These are phyloP conservation scores for Aporophyla lueneburgensis DNA, from an alignment of 2,888 invertebrate genomes.

Conservation along the genomic window DNA sequence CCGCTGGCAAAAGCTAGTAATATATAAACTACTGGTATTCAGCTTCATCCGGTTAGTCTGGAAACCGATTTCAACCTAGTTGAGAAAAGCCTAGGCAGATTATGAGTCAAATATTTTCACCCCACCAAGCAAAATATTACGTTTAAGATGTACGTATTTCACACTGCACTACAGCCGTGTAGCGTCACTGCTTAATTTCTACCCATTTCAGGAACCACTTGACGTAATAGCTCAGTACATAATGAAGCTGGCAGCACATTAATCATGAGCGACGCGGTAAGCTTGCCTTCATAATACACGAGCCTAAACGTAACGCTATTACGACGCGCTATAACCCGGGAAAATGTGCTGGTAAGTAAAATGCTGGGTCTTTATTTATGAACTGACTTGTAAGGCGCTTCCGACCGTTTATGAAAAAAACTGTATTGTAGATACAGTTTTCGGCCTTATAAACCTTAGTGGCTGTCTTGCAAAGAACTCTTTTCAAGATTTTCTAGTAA, in stretches of 20 bases:
- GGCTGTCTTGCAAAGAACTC: background rate
- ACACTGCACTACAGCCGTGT: background rate
- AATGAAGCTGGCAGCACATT: conserved; percentile 56
- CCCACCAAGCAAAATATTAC: no score
- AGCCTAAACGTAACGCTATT: conserved; percentile 48
- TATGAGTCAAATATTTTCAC: background rate
- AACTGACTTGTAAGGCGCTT: conserved; percentile 32
- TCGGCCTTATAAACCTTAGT: background rate
- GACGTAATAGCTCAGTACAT: conserved; percentile 55
- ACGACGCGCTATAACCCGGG: conserved; percentile 22
- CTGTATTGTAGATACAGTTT: background rate
- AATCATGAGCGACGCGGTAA: conserved; percentile 59
- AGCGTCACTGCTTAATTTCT: conserved; percentile 24
- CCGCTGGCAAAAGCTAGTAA: no score
- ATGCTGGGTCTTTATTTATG: conserved; percentile 36
- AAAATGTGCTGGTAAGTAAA: conserved; percentile 32
- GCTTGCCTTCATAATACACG: conserved; percentile 52
- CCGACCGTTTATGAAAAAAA: background rate
- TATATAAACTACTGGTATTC: no score
- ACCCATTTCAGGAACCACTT: conserved; percentile 34
- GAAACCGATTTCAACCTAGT: no score
- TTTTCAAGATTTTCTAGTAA: background rate
- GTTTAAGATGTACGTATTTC: background rate
- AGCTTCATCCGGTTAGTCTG: no score
- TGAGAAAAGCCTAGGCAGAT: no score